These are phyloP conservation scores for Rhagologus leucostigma DNA, from an alignment of 2,113 vertebrate genomes.

Conservation along the genomic window DNA sequence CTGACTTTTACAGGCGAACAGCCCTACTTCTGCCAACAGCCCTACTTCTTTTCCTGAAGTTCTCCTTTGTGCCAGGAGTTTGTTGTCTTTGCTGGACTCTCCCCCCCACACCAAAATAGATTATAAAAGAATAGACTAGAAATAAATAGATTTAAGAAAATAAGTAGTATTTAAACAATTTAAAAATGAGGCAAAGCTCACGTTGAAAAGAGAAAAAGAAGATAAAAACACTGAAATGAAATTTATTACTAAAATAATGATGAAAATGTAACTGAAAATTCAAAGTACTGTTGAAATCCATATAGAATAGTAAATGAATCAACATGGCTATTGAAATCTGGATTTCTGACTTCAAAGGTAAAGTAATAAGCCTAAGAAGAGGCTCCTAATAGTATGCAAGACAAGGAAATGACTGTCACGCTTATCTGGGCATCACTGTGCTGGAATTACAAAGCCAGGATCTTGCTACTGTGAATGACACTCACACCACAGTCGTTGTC, in stretches of 20 bases:
- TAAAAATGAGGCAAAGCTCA: not conserved
- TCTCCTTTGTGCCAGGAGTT: not conserved
- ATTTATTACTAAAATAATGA: not conserved
- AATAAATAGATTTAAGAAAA: not conserved
- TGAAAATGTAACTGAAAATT: not conserved
- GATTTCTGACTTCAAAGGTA: not conserved
- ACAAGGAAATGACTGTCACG: not conserved
- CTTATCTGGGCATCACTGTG: not conserved
- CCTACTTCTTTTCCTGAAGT: not conserved
- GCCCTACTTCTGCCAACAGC: not conserved
- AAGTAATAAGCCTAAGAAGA: not conserved
- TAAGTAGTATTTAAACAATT: not conserved
- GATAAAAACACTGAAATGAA: not conserved
- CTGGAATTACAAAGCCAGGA: not conserved
- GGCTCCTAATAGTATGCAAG: not conserved
- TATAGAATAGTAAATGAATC: not conserved
- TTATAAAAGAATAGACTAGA: not conserved
- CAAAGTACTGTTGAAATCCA: not conserved
- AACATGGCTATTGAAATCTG: not conserved
- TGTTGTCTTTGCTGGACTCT: not conserved
- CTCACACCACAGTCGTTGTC: not conserved
- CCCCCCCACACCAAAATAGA: rapidly evolving
- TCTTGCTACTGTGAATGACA: not conserved
- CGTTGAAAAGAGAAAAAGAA: not conserved
- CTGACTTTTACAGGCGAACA: not conserved